A percentile compares a stretch with the other conserved stretches of the same genome.
These are phyloP conservation scores for Stegana nigrithorax DNA, from an alignment of 2,888 invertebrate genomes.

Conservation along the genomic window DNA sequence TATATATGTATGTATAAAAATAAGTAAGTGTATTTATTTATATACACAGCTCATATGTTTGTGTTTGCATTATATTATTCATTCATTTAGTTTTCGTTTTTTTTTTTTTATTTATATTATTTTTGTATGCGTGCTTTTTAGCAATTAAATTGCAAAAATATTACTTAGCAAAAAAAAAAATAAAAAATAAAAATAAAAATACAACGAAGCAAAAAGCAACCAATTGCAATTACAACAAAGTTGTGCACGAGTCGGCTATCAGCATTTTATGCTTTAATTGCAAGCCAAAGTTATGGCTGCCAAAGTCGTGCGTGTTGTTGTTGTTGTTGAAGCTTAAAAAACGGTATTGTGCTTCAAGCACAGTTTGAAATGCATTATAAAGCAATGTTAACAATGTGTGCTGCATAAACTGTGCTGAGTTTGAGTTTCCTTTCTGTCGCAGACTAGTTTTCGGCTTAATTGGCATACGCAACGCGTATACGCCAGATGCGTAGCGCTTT, in stretches of 20 bases:
- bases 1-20: too few species aligned
- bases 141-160: constrained; percentile 40
- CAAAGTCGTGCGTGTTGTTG: not conserved
- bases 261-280: not conserved
- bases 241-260: too few species aligned
- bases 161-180: constrained; percentile 12
- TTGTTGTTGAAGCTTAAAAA: not conserved
- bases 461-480: constrained; percentile 31
- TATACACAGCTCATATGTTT: not conserved
- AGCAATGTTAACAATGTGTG: not conserved
- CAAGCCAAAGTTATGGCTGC: too few species aligned
- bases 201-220: not conserved
- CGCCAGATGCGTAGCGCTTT: not conserved
- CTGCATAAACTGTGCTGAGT: constrained; percentile 10
- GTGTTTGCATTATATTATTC: not conserved
- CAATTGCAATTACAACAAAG: not conserved
- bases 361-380: constrained; percentile 8
- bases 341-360: not conserved
- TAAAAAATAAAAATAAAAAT: constrained; percentile 11
- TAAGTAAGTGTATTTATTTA: not conserved
- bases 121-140: constrained; percentile 42
- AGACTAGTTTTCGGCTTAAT: constrained; percentile 52
- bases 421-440: constrained; percentile 19
- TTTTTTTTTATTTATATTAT: not conserved
- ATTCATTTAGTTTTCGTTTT: too few species aligned